Base-by-base conservation (phyloP, 2,888 invertebrate species). In the Chaetogeoica ovagalla region DNA sequence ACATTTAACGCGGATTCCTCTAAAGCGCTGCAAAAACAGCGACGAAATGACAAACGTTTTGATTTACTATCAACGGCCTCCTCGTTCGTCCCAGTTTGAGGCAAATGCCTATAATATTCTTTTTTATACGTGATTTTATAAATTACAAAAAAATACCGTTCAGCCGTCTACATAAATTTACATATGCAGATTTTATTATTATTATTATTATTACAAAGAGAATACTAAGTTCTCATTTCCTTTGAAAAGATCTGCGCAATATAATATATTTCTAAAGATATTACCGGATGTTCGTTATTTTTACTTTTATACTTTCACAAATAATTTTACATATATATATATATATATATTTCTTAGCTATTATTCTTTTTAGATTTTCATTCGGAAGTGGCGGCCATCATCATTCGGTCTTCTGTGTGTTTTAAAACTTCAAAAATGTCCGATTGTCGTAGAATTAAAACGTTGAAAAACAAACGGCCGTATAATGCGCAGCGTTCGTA, bases 281-380 rank as follows among this genome's bases (percentile, higher is more conserved):
- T 72, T 72, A 62, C 48, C 23, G 48, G 72, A 72, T 60, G 48
- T 60, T 48, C 72, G n/a, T 72, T 72, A 62, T 72, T 60, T 43
- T 70, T 39, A 69, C n/a, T n/a, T 69, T 69, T 55, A 37, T 70
- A 39, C 70, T 71, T 59, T 60, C 11, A 30, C 19, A 55, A 55
- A 55, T 19, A 55, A 55, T 13, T 9, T 9, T 6, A 39, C 39
- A 43, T 21, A 21, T 11, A 19, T 23, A 23, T 52, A 23, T 68
- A 23, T 30, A 68, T 43, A 21, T 19, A 8, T 60, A 19, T 17
- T 59, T 23, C 30, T 21, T 9, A 19, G 17, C 23, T 60, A 48
- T 23, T 72, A 60, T 72, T 72, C 23, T 48, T 60, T 72, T 72
- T 21, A 19, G 17, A 60, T 62, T 19, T 43, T n/a, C 57, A 57